These are phyloP conservation scores for Phasianus colchicus DNA, from an alignment of 2,113 vertebrate genomes.

Conservation along the genomic window DNA sequence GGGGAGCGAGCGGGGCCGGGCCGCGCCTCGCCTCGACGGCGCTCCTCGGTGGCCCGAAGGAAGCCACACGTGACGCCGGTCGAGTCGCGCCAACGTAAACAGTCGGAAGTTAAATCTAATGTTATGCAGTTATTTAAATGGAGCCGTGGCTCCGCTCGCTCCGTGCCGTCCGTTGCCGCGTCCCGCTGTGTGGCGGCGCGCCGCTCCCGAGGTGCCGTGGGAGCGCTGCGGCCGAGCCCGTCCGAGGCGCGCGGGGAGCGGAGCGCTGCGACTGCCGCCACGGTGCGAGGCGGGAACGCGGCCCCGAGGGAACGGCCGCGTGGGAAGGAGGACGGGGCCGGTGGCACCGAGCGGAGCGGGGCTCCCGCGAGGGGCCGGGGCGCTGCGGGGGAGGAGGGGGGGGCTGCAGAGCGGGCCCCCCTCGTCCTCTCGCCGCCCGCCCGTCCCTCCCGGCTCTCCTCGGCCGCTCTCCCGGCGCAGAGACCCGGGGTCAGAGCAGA, in stretches of 20 bases:
- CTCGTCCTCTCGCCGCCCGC: too few relatives aligned
- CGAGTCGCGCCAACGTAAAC: slow-evolving; percentile 62
- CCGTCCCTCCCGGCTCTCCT: neutral
- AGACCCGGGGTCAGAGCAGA: slow-evolving; percentile 45
- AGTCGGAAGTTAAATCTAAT: slow-evolving; percentile 63
- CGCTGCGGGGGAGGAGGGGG: neutral
- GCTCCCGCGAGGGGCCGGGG: too few relatives aligned
- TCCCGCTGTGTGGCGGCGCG: neutral
- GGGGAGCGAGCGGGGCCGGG: too few relatives aligned
- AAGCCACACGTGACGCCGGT: slow-evolving; percentile 59
- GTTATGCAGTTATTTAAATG: slow-evolving; percentile 70
- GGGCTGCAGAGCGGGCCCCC: neutral
- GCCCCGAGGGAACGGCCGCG: neutral
- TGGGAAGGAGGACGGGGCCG: fast-evolving
- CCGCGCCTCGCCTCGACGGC: slow-evolving; percentile 1
- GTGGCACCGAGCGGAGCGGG: neutral
- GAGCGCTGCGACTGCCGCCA: too few relatives aligned
- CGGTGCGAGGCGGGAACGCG: too few relatives aligned
- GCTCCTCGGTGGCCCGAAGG: slow-evolving; percentile 42
- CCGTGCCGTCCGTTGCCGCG: too few relatives aligned
- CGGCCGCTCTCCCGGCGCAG: neutral
- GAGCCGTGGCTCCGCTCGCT: neutral
- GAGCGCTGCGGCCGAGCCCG: too few relatives aligned
- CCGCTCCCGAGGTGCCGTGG: too few relatives aligned
- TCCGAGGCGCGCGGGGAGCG: too few relatives aligned